phyloP scores from a whole-genome alignment of 2,113 vertebrate genomes.

The Lophura nycthemera region DNA sequence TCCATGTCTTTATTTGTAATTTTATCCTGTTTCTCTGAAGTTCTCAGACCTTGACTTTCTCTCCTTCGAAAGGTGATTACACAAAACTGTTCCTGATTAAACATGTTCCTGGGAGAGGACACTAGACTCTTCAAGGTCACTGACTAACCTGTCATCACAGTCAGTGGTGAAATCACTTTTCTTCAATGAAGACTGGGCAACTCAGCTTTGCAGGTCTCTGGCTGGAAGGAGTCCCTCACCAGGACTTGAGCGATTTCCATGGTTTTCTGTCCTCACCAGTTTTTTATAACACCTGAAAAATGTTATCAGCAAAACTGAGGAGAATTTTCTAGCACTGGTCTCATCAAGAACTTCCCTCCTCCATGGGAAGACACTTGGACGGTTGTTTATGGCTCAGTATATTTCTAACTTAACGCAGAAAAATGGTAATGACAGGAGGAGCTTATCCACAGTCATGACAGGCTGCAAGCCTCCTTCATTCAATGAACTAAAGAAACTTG shows the following conservation, averaged over 20 bases:
- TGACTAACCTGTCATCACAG: rapidly evolving
- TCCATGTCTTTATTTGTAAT: neutral
- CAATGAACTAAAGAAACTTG: neutral
- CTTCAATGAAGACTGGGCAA: neutral
- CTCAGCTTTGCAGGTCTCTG: neutral
- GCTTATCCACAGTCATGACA: too few species aligned
- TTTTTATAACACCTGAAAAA: neutral
- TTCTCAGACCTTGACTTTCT: neutral
- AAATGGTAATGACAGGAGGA: neutral
- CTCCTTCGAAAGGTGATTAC: neutral
- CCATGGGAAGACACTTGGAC: neutral
- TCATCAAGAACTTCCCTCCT: neutral
- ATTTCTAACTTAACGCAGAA: neutral
- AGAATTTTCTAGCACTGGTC: neutral
- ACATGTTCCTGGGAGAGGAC: neutral
- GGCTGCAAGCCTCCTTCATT: neutral
- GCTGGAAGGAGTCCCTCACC: neutral
- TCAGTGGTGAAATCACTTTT: neutral
- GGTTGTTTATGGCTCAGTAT: neutral
- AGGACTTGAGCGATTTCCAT: neutral
- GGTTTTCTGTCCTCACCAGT: neutral
- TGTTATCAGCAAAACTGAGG: neutral
- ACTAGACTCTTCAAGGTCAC: neutral
- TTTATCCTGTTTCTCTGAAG: neutral
- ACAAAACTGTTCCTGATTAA: neutral